A percentile compares a stretch with the other conserved stretches of the same genome.
Conservation (phyloP, 2,888 invertebrate species). For the Linnaemya tessellans region DNA sequence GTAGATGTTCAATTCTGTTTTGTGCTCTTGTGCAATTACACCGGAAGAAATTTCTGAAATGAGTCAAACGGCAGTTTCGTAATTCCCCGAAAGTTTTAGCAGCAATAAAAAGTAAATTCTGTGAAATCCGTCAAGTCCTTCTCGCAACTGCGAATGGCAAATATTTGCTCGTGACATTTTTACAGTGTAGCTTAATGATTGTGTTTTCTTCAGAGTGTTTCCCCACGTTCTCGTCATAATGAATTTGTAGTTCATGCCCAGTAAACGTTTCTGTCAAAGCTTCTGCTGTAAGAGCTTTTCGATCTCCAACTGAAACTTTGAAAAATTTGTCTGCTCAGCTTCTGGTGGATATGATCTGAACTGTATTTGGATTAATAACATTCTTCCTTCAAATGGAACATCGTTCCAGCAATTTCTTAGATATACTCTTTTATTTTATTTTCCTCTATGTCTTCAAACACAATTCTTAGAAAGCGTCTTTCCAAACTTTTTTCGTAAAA, state of each 20-base stretch:
- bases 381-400: too few relatives aligned
- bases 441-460: too few relatives aligned
- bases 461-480: too few relatives aligned
- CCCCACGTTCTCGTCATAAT: neutral
- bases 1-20: slow-evolving; percentile 12
- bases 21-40: neutral
- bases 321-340: too few relatives aligned
- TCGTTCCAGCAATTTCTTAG: too few relatives aligned
- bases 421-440: too few relatives aligned
- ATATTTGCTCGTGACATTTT: neutral
- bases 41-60: slow-evolving; percentile 1
- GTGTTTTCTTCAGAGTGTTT: neutral
- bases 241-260: neutral
- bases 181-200: slow-evolving; percentile 24
- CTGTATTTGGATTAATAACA: too few relatives aligned
- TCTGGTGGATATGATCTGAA: too few relatives aligned
- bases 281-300: neutral
- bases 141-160: neutral
- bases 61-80: neutral
- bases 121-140: neutral
- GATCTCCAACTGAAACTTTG: neutral
- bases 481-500: too few relatives aligned
- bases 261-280: neutral
- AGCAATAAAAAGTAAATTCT: neutral
- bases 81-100: neutral